These are phyloP conservation scores for Pagetopsis macropterus DNA, from an alignment of 2,797 vertebrate species.

Conservation along the genomic window DNA sequence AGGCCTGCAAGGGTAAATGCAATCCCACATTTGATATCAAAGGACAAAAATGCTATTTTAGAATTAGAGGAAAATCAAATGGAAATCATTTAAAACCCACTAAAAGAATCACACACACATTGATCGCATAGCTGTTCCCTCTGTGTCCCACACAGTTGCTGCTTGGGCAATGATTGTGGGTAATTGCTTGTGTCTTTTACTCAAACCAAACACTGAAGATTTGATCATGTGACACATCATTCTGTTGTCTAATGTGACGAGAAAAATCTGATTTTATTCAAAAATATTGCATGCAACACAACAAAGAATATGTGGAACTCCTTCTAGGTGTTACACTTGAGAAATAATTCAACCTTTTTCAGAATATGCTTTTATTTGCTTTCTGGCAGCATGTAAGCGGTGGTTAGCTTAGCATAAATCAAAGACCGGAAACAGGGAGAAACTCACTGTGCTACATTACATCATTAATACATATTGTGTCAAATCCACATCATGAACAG, in stretches of 20 bases:
- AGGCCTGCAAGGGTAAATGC: neutral
- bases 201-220: neutral
- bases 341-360: too few relatives aligned
- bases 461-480: neutral
- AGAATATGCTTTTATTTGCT: neutral
- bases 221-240: neutral
- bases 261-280: slow-evolving; percentile 5
- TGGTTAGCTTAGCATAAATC: neutral
- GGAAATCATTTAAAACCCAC: too few relatives aligned
- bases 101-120: too few relatives aligned
- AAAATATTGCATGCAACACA: neutral
- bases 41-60: neutral
- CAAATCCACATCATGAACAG: neutral
- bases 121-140: too few relatives aligned
- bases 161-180: neutral
- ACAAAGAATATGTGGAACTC: neutral
- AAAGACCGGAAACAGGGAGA: neutral
- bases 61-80: too few relatives aligned
- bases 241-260: neutral
- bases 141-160: neutral
- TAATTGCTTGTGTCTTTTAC: neutral
- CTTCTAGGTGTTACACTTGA: neutral
- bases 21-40: neutral
- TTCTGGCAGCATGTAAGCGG: neutral
- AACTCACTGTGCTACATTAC: neutral